Conservation (phyloP, 2,888 invertebrate genomes). For the Epiblema foenella region DNA sequence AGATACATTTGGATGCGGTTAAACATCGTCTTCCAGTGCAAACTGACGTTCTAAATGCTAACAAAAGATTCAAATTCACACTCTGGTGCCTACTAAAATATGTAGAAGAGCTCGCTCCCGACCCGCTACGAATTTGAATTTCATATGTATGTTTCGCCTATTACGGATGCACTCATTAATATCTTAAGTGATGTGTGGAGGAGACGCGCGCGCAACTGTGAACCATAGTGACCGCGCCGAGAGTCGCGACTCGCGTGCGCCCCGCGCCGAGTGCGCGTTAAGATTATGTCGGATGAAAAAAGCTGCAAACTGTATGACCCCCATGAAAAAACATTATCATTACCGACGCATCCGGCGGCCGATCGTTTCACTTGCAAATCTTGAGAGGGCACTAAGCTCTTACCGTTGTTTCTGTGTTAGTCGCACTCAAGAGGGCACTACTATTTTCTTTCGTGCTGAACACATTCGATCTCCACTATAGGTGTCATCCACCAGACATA, state of each 20-base stretch:
- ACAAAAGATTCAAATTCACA: constrained; percentile 85
- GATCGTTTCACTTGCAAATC: constrained; percentile 80
- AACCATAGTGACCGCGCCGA: constrained; percentile 57
- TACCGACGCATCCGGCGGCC: constrained; percentile 64
- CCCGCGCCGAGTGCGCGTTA: constrained; percentile 66
- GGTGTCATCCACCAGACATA: background rate
- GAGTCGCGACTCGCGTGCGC: constrained; percentile 50
- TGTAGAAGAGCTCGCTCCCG: constrained; percentile 81
- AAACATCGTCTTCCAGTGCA: constrained; percentile 69
- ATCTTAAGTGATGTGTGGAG: constrained; percentile 83
- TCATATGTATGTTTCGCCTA: constrained; percentile 85
- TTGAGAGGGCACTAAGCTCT: constrained; percentile 58
- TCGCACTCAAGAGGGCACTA: constrained; percentile 49
- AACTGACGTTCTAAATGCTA: constrained; percentile 77
- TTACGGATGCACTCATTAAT: constrained; percentile 85
- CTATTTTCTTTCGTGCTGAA: constrained; percentile 4
- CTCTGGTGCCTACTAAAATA: constrained; percentile 84
- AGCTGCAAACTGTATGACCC: constrained; percentile 81
- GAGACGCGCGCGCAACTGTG: constrained; percentile 59
- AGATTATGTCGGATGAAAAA: constrained; percentile 81
- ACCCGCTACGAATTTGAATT: constrained; percentile 83
- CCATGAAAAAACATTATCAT: constrained; percentile 82
- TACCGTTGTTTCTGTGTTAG: constrained; percentile 52
- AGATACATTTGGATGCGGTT: constrained; percentile 60
- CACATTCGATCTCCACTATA: background rate